These are phyloP conservation scores for Bathynomus jamesi DNA, from an alignment of 1,140 invertebrate genomes.

Conservation along the genomic window DNA sequence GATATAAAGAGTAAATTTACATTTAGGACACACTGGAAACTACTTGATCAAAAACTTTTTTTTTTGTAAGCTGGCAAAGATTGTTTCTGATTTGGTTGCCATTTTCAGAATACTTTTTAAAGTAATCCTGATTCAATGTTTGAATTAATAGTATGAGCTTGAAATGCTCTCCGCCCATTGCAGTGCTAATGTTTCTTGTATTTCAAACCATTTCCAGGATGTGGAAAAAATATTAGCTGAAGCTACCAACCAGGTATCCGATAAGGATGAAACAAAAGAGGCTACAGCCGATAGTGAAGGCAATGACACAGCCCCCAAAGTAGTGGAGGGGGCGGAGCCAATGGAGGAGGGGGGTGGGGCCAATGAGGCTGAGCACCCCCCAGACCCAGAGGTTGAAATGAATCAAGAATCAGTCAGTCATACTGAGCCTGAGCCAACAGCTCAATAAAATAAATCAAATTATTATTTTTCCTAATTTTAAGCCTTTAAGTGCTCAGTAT, in stretches of 20 bases:
- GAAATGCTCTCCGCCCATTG: too few relatives aligned
- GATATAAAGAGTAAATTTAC: too few relatives aligned
- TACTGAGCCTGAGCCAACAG: neutral
- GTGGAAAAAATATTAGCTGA: neutral
- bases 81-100: too few relatives aligned
- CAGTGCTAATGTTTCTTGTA: neutral
- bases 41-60: too few relatives aligned
- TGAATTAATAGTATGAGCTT: too few relatives aligned
- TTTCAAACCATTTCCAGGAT: neutral
- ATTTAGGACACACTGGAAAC: too few relatives aligned
- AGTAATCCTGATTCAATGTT: too few relatives aligned
- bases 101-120: too few relatives aligned
- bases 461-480: too few relatives aligned
- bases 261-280: neutral
- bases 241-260: neutral
- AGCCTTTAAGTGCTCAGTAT: too few relatives aligned
- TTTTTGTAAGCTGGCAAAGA: too few relatives aligned
- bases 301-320: neutral
- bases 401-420: neutral
- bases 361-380: neutral
- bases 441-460: too few relatives aligned
- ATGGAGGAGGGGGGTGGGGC: neutral
- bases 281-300: neutral
- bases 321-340: neutral
- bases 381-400: neutral